These are phyloP conservation scores for Pollenia labialis DNA, from an alignment of 2,888 invertebrate species.

Conservation along the genomic window DNA sequence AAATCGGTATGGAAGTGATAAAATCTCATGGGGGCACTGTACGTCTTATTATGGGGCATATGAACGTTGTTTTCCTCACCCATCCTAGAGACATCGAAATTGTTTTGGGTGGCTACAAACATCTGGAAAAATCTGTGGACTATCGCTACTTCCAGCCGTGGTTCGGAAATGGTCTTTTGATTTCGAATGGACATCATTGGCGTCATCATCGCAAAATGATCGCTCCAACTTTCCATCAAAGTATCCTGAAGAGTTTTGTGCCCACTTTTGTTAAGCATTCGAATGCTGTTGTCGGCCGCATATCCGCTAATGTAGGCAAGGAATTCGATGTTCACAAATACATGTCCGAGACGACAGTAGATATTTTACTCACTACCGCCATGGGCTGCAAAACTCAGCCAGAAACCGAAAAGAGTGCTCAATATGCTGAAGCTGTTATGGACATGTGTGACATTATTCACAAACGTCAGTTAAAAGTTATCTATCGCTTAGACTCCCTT, in stretches of 20 bases:
- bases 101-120: constrained; percentile 89
- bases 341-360: constrained; percentile 91
- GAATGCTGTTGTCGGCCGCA: constrained; percentile 87
- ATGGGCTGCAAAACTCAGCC: constrained; percentile 92
- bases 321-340: constrained; percentile 91
- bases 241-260: constrained; percentile 92
- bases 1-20: constrained; percentile 84
- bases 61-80: constrained; percentile 87
- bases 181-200: constrained; percentile 92
- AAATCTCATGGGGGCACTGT: constrained; percentile 88
- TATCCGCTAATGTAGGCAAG: constrained; percentile 87
- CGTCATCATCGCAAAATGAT: constrained; percentile 92
- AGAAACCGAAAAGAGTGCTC: constrained; percentile 88
- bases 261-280: constrained; percentile 91
- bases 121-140: constrained; percentile 90
- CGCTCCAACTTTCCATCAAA: constrained; percentile 93
- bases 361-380: constrained; percentile 91
- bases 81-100: constrained; percentile 90
- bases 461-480: constrained; percentile 89
- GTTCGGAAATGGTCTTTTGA: constrained; percentile 92
- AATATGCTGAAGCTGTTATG: constrained; percentile 94
- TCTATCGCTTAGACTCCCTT: constrained; percentile 89
- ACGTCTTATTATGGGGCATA: constrained; percentile 90
- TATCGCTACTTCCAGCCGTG: constrained; percentile 91
- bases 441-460: constrained; percentile 94